Evolutionary conservation across 2,797 vertebrate genomes (phyloP).

Genomic region (Amniataba percoides): DNA sequence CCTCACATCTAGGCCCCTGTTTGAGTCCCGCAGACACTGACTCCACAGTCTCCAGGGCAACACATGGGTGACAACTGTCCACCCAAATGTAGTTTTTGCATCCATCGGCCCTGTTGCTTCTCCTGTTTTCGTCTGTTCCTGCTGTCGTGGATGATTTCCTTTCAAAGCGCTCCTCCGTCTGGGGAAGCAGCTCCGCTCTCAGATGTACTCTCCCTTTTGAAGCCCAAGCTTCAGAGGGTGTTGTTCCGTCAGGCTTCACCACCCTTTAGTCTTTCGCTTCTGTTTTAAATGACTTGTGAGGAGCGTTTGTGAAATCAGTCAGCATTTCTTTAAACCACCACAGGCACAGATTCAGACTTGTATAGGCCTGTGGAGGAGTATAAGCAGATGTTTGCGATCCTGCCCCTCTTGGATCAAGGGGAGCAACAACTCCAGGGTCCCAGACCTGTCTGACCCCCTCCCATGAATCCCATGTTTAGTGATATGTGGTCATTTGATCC

Average conservation of each 20-base stretch:
- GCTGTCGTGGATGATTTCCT: constrained; percentile 51
- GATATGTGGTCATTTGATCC: not conserved
- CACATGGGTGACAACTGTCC: constrained; percentile 25
- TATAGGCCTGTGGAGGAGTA: not conserved
- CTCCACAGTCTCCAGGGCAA: constrained; percentile 46
- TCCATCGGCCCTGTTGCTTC: constrained; percentile 59
- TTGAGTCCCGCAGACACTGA: constrained; percentile 20
- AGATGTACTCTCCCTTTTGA: constrained; percentile 71
- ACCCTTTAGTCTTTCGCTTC: constrained; percentile 31
- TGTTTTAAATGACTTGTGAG: constrained; percentile 1
- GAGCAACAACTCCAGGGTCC: no score
- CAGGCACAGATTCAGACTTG: not conserved
- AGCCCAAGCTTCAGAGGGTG: constrained; percentile 58
- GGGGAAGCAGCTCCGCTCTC: constrained; percentile 51
- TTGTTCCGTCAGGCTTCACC: constrained; percentile 62
- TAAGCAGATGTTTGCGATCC: not conserved
- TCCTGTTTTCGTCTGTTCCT: constrained; percentile 40
- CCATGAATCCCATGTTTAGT: not conserved
- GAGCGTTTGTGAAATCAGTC: constrained; percentile 16
- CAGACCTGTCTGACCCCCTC: not conserved
- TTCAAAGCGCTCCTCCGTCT: constrained; percentile 35
- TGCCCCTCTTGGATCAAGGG: no score
- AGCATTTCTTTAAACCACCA: not conserved
- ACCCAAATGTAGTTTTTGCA: constrained; percentile 8
- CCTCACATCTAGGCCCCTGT: constrained; percentile 60